These are phyloP conservation scores for Leptonema lineaticorne DNA, from an alignment of 1,140 invertebrate genomes.

Conservation along the genomic window DNA sequence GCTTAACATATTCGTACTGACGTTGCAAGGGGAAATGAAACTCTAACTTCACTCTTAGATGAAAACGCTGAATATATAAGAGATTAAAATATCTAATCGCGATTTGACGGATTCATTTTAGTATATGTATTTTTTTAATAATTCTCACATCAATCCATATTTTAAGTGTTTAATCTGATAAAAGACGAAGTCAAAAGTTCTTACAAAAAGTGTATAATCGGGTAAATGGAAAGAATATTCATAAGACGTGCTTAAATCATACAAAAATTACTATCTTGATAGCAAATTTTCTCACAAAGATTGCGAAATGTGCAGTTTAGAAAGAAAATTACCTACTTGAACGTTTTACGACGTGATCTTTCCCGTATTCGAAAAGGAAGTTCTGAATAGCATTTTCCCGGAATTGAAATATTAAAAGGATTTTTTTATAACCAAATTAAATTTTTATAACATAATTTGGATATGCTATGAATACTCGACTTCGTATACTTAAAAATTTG, in stretches of 20 bases:
- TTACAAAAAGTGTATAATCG: too few species aligned
- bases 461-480: too few species aligned
- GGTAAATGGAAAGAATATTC: too few species aligned
- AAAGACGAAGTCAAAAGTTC: too few species aligned
- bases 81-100: not conserved
- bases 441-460: too few species aligned
- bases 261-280: not conserved
- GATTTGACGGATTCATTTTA: too few species aligned
- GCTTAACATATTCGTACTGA: not conserved
- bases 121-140: too few species aligned
- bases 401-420: not conserved
- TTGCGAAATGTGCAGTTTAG: conserved; percentile 36
- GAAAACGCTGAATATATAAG: not conserved
- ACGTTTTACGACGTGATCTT: conserved; percentile 22
- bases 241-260: too few species aligned
- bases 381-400: conserved; percentile 15
- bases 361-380: not conserved
- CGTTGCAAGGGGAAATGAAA: conserved; percentile 8
- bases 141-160: too few species aligned
- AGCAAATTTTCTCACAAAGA: not conserved
- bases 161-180: too few species aligned
- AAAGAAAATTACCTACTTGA: conserved; percentile 32
- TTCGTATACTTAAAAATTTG: too few species aligned
- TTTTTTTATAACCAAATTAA: too few species aligned
- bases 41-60: not conserved